A percentile compares a stretch with the other conserved stretches of the same genome.
phyloP scores from a whole-genome alignment of 2,888 invertebrate genomes.

The Falcaria lacertinaria region DNA sequence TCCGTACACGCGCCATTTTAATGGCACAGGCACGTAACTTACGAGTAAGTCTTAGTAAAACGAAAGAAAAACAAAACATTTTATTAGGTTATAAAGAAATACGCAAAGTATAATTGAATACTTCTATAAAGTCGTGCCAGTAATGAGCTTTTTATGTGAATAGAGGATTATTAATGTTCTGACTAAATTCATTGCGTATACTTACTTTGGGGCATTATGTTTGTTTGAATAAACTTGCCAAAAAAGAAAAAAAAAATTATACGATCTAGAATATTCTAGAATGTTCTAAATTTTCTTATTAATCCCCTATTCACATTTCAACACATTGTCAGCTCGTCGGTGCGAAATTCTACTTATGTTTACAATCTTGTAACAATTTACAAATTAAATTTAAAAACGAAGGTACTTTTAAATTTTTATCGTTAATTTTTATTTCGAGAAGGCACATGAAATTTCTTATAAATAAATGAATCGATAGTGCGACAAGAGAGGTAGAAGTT shows the following conservation, averaged over 20 bases:
- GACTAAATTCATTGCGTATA: neutral
- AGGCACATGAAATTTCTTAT: conserved; percentile 78
- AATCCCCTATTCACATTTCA: conserved; percentile 9
- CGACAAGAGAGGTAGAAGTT: conserved; percentile 29
- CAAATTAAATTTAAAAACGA: conserved; percentile 60
- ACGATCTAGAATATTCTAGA: neutral
- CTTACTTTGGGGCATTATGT: neutral
- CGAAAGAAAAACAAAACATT: conserved; percentile 18
- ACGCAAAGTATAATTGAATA: conserved; percentile 39
- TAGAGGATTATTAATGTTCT: conserved; percentile 15
- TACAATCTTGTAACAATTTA: conserved; percentile 64
- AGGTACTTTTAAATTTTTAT: conserved; percentile 54
- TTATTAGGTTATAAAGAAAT: conserved; percentile 22
- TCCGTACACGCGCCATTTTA: conserved; percentile 41
- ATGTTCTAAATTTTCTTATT: neutral
- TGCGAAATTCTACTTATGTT: conserved; percentile 58
- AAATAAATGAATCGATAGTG: conserved; percentile 60
- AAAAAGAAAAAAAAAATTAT: too few species aligned
- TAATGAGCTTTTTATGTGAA: conserved; percentile 26
- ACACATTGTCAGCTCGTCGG: conserved; percentile 33
- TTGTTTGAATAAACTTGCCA: neutral
- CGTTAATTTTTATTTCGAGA: conserved; percentile 63
- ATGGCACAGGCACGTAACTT: conserved; percentile 43
- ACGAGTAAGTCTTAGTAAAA: conserved; percentile 20
- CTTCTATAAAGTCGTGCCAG: conserved; percentile 42